Base-by-base conservation (phyloP, 2,797 vertebrate species). In the Cryptoblepharus egeriae region DNA sequence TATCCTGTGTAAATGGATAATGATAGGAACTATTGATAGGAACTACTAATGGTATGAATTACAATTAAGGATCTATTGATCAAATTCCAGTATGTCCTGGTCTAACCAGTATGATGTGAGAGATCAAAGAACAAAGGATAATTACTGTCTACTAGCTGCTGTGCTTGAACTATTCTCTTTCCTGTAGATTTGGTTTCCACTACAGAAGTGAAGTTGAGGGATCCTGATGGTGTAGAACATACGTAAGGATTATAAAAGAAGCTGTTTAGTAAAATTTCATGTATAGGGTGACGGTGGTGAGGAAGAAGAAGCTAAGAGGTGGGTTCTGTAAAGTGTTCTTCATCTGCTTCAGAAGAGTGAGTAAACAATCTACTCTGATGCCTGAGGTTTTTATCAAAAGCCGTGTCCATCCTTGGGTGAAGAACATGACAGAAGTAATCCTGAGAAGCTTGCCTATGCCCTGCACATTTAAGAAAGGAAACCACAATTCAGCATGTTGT, bases 351-450 rank as follows among this genome's bases (percentile, higher is more conserved):
- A 37, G 18, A 13, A 77, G 58, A 52, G 26, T 77, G 70, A 10
- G 52, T 4, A 45, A 42, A 32, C 2, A 0, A 2, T 24, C 3
- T 28, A 35, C 39, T 0, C 0, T 32, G 2, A 1, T 26, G 0
- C 26, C 28, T 30, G 22, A 77, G n/a, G 37, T 2, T 18, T 86
- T 82, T 61, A 81, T 77, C 49, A 57, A 9, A 9, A 52, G 2
- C 79, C 57, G 12, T 81, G 15, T n/a, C 45, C 60, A 65, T 80
- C 64, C 83, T 70, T 26, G 78, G 28, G 1, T 24, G 15, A 30
- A 5, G 42, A n/a, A 32, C 8, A 61, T 26, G 1, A 2, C 49
- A 67, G 49, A 15, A 30, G 65, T n/a, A 79, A 60, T 9, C 4
- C 28, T 26, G 1, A 0, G 22, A 74, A 32, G 3, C 67, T 9